A percentile compares a stretch with the other conserved stretches of the same genome.
Evolutionary conservation across 2,888 invertebrate genomes (phyloP).

Genomic region (Mechanitis mazaeus): DNA sequence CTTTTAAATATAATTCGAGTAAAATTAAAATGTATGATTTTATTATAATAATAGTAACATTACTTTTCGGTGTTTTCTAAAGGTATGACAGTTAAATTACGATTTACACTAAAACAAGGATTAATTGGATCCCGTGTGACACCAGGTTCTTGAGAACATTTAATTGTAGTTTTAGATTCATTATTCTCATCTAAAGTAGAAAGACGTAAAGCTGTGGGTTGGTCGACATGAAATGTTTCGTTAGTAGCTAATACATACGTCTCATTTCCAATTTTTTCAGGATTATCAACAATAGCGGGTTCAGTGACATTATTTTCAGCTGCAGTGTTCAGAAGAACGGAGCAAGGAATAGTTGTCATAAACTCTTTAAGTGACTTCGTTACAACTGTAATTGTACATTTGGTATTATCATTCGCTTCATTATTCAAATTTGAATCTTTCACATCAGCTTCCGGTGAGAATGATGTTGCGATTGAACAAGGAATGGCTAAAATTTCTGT

Average conservation of each 20-base stretch:
- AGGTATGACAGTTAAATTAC: conserved; percentile 63
- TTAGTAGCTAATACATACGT: conserved; percentile 28
- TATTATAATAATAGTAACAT: conserved; percentile 8
- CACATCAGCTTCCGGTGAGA: conserved; percentile 64
- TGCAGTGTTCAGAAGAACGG: conserved; percentile 61
- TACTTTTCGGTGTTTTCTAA: conserved; percentile 32
- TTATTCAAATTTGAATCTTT: conserved; percentile 48
- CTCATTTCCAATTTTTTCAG: conserved; percentile 33
- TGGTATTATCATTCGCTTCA: conserved; percentile 54
- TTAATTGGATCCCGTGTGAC: conserved; percentile 62
- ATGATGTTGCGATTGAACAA: conserved; percentile 71
- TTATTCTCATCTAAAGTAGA: conserved; percentile 36
- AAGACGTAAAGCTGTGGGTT: conserved; percentile 43
- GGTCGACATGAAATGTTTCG: conserved; percentile 32
- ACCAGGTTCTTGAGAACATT: conserved; percentile 50
- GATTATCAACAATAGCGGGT: conserved; percentile 41
- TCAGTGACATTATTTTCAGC: conserved; percentile 72
- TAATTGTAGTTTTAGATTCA: conserved; percentile 31
- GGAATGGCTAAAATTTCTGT: conserved; percentile 70
- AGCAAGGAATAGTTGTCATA: conserved; percentile 71
- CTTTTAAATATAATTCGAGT: too few species aligned
- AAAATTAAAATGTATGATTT: too few species aligned
- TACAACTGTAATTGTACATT: conserved; percentile 65
- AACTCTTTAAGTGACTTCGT: conserved; percentile 62
- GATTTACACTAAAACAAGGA: conserved; percentile 57